phyloP scores from a whole-genome alignment of 2,888 invertebrate species.

The Sphinx pinastri region DNA sequence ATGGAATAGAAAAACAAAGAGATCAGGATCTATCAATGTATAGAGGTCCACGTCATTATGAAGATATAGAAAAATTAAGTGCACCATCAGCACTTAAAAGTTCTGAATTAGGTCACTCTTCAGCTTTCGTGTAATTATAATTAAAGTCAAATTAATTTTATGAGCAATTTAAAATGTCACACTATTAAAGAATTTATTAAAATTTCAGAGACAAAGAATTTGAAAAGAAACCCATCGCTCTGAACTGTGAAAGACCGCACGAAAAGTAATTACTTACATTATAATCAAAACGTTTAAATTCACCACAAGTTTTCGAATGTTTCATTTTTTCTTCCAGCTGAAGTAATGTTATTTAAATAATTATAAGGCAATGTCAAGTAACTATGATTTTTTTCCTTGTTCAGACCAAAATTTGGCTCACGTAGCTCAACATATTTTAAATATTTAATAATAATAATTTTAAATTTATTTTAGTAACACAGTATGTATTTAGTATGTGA shows the following conservation, averaged over 20 bases:
- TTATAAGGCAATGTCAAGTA: too few relatives aligned
- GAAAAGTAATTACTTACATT: conserved; percentile 59
- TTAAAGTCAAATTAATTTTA: conserved; percentile 28
- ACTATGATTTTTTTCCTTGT: too few relatives aligned
- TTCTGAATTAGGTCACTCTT: conserved; percentile 52
- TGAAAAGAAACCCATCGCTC: conserved; percentile 59
- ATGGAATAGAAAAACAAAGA: conserved; percentile 50
- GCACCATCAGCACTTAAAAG: conserved; percentile 52
- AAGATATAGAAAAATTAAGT: conserved; percentile 55
- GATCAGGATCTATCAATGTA: conserved; percentile 53
- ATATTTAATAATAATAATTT: too few relatives aligned
- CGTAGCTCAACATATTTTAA: too few relatives aligned
- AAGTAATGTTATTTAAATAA: neutral
- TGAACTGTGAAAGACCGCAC: conserved; percentile 71
- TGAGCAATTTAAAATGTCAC: neutral
- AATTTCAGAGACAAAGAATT: conserved; percentile 64
- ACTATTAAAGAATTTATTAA: conserved; percentile 20
- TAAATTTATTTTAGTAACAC: neutral
- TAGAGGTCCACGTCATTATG: conserved; percentile 56
- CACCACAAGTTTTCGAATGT: neutral
- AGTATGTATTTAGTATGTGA: neutral
- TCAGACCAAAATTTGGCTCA: too few relatives aligned
- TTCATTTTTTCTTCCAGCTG: neutral
- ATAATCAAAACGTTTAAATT: neutral
- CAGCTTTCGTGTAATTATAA: conserved; percentile 46